These are phyloP conservation scores for Parnassius glacialis DNA, from an alignment of 2,888 invertebrate genomes.

Conservation along the genomic window DNA sequence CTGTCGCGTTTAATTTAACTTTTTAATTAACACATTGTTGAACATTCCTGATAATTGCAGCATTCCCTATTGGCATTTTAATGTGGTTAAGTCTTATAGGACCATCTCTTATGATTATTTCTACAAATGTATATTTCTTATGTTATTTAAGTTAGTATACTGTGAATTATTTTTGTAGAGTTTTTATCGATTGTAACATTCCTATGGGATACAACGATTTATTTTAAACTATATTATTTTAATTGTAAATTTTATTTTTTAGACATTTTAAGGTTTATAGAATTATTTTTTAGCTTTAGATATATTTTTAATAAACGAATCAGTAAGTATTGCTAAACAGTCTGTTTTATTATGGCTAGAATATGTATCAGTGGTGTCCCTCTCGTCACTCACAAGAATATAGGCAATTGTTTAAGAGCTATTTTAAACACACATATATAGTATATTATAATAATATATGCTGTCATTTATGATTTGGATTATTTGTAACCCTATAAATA, in stretches of 20 bases:
- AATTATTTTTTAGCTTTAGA: conserved; percentile 38
- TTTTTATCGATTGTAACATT: conserved; percentile 55
- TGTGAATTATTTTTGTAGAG: conserved; percentile 67
- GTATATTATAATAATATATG: conserved; percentile 44
- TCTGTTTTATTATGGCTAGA: conserved; percentile 31
- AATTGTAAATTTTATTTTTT: conserved; percentile 71
- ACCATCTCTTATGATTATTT: conserved; percentile 34
- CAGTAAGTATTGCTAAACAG: conserved; percentile 28
- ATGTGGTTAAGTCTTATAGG: conserved; percentile 27
- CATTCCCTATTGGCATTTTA: conserved; percentile 60
- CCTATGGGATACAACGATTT: conserved; percentile 71
- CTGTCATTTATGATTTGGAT: conserved; percentile 55
- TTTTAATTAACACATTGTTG: background rate
- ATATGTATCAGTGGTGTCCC: conserved; percentile 15
- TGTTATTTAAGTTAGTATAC: conserved; percentile 50
- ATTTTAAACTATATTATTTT: conserved; percentile 57
- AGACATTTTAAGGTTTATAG: conserved; percentile 48
- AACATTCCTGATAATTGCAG: conserved; percentile 27
- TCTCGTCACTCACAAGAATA: conserved; percentile 32
- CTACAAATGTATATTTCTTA: conserved; percentile 56
- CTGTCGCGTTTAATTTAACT: too few relatives aligned
- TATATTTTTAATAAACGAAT: conserved; percentile 33
- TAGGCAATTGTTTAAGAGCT: conserved; percentile 33
- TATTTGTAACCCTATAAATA: conserved; percentile 66
- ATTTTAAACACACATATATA: conserved; percentile 38